Conservation (phyloP, 2,888 invertebrate species). For the Tholera decimalis region DNA sequence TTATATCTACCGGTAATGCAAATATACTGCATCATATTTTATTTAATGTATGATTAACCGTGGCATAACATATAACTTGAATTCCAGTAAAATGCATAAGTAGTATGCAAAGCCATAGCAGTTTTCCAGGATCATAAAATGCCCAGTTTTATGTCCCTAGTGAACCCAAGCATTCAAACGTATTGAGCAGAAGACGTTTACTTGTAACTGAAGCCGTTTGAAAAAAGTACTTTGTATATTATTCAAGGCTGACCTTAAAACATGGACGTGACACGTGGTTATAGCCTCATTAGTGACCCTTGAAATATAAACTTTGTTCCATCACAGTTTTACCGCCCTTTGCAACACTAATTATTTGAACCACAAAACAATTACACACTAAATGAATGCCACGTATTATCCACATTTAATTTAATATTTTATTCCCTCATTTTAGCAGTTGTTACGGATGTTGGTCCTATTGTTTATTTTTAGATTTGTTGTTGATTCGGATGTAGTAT, state of each 20-base stretch:
- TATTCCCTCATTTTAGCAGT: slow-evolving; percentile 26
- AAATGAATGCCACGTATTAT: slow-evolving; percentile 15
- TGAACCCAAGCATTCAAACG: slow-evolving; percentile 48
- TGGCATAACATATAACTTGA: slow-evolving; percentile 35
- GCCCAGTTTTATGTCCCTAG: slow-evolving; percentile 59
- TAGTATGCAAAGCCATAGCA: slow-evolving; percentile 63
- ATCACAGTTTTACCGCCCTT: slow-evolving; percentile 18
- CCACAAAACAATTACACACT: slow-evolving; percentile 35
- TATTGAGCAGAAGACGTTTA: slow-evolving; percentile 56
- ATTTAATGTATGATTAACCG: slow-evolving; percentile 49
- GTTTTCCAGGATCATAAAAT: slow-evolving; percentile 58
- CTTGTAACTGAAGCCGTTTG: slow-evolving; percentile 57
- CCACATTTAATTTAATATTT: slow-evolving; percentile 28
- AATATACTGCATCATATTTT: slow-evolving; percentile 30
- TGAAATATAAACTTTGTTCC: slow-evolving; percentile 22
- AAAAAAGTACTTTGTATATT: slow-evolving; percentile 49
- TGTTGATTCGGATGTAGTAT: slow-evolving; percentile 22
- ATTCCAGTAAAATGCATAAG: slow-evolving; percentile 61
- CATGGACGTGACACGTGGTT: slow-evolving; percentile 23
- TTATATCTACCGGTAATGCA: slow-evolving; percentile 22
- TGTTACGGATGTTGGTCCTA: slow-evolving; percentile 13
- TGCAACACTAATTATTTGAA: slow-evolving; percentile 25
- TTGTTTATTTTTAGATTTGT: slow-evolving; percentile 45
- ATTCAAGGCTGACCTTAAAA: slow-evolving; percentile 41
- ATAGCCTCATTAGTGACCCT: slow-evolving; percentile 27